Evolutionary conservation across 2,797 vertebrate species (phyloP).

Genomic region (Spondyliosoma cantharus): DNA sequence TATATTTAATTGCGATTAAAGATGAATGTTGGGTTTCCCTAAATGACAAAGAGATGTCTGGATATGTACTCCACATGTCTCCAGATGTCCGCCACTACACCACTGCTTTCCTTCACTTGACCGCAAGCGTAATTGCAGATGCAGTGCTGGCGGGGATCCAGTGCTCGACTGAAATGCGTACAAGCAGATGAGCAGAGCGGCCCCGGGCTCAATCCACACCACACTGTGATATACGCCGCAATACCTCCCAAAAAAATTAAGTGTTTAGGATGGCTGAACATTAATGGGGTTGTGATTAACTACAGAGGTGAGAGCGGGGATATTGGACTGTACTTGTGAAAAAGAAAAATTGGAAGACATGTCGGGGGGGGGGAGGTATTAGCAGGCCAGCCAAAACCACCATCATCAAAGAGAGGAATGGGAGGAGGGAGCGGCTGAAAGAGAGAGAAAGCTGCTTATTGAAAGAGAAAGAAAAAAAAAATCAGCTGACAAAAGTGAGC

Average conservation of each 20-base stretch:
- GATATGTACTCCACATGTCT: conserved; percentile 65
- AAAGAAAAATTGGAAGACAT: conserved; percentile 52
- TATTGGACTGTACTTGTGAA: conserved; percentile 35
- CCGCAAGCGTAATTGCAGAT: conserved; percentile 72
- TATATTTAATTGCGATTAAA: conserved; percentile 72
- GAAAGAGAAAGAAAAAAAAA: not conserved
- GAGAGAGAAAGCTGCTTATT: conserved; percentile 5
- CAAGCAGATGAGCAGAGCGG: conserved; percentile 51
- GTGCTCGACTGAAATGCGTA: conserved; percentile 38
- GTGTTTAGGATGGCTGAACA: conserved; percentile 52
- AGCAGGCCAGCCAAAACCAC: conserved; percentile 45
- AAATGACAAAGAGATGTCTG: conserved; percentile 67
- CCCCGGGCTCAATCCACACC: conserved; percentile 37
- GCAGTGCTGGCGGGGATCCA: conserved; percentile 50
- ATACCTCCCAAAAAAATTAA: conserved; percentile 15
- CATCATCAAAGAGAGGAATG: conserved; percentile 43
- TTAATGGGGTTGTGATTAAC: conserved; percentile 38
- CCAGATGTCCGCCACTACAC: conserved; percentile 58
- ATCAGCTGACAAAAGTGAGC: conserved; percentile 36
- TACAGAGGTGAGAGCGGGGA: conserved; percentile 41
- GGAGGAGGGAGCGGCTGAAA: conserved; percentile 32
- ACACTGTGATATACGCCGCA: conserved; percentile 32
- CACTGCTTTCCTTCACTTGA: conserved; percentile 69
- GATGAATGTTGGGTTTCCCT: conserved; percentile 66
- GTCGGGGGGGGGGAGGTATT: conserved; percentile 35